Base-by-base conservation (phyloP, 2,888 invertebrate species). In the Drosophila limbata region DNA sequence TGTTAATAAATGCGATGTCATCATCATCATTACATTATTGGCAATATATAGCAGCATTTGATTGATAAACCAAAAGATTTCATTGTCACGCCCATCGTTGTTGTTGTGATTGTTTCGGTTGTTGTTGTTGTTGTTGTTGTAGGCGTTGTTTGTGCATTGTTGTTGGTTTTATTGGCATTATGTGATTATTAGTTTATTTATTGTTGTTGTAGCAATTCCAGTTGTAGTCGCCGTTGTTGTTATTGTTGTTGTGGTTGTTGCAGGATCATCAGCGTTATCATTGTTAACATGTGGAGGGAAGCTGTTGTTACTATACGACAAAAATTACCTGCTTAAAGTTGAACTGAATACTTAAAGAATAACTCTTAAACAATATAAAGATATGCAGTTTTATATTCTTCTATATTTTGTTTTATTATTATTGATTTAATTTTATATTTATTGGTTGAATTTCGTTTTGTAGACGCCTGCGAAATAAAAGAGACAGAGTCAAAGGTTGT, bases 1-100 rank as follows among this genome's bases (percentile, higher is more conserved):
- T 81, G 92, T 92, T 77, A 92, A 77, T 79, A 91, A 84, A 91
- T 92, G 90, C 92, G 91, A 92, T 90, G 92, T 92, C 92, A 92
- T 92, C 92, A 92, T 92, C 92, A 92, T 63, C 63, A 63, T 62
- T 48, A 56, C 25, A 64, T 91, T 73, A 81, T 85, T 77, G 74
- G 75, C 89, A 89, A 87, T 65, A 73, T 73, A 77, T 73, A 72
- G 76, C 87, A 77, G 70, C 80, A 90, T 87, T 73, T 81, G 75
- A 67, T 62, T 69, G 71, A 75, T 69, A 61, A 75, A 74, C 72
- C 69, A 76, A 78, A 57, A 77, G 45, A 44, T 69, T 63, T 59
- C 63, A 69, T 70, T 82, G 80, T 80, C 80, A 80, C 80, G 80
- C 79, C 81, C 72, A 77, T 75, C 63, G 48, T 66, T 60, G 51